Percentiles rank a stretch among this genome's conserved stretches.
phyloP scores from a whole-genome alignment of 1,140 invertebrate genomes.

The Araneus ventricosus region DNA sequence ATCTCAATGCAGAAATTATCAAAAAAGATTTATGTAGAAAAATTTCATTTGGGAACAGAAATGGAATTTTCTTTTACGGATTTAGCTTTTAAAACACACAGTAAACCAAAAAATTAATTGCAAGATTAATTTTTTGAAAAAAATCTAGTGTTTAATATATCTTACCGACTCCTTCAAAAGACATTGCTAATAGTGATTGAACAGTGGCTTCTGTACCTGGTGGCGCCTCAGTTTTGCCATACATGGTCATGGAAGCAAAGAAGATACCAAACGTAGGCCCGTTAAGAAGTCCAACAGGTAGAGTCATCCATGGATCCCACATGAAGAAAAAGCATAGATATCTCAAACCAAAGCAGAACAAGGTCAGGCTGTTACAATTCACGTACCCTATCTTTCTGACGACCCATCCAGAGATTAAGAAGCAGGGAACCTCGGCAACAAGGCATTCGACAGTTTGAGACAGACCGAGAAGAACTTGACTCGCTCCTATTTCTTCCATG shows the following conservation, averaged over 20 bases:
- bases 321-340: slow-evolving; percentile 89
- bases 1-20: too few relatives aligned
- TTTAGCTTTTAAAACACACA: too few relatives aligned
- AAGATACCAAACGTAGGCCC: slow-evolving; percentile 93
- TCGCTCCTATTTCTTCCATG: slow-evolving; percentile 77
- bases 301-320: slow-evolving; percentile 88
- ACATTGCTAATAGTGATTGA: slow-evolving; percentile 80
- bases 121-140: too few relatives aligned
- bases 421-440: slow-evolving; percentile 79
- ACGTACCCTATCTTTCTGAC: slow-evolving; percentile 90
- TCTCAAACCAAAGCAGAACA: slow-evolving; percentile 87
- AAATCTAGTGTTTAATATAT: neutral
- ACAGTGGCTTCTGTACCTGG: slow-evolving; percentile 90
- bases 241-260: slow-evolving; percentile 92
- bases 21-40: too few relatives aligned
- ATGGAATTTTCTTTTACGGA: too few relatives aligned
- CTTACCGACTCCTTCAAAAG: slow-evolving; percentile 71
- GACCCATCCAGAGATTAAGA: slow-evolving; percentile 80
- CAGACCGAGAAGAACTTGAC: slow-evolving; percentile 88
- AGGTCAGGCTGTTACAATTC: slow-evolving; percentile 89
- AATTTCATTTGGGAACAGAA: too few relatives aligned
- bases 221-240: slow-evolving; percentile 91
- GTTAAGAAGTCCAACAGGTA: slow-evolving; percentile 92
- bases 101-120: too few relatives aligned
- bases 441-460: slow-evolving; percentile 82